phyloP scores from a whole-genome alignment of 2,797 vertebrate genomes.

The Coccyzus lansbergi region DNA sequence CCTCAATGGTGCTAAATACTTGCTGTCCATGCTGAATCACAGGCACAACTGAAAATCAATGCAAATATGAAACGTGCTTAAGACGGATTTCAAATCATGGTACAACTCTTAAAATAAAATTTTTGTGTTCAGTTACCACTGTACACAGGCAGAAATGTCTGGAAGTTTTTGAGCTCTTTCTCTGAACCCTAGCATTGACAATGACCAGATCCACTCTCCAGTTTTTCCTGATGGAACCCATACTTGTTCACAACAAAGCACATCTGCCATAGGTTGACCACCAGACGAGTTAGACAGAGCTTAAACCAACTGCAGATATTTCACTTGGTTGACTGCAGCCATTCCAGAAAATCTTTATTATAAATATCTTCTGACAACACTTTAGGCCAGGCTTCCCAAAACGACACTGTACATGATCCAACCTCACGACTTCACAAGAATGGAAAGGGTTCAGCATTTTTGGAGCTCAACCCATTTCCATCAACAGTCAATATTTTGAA shows the following conservation, averaged over 20 bases:
- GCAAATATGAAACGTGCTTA: neutral
- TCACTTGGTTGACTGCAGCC: neutral
- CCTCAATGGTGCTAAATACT: conserved; percentile 94
- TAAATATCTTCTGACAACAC: neutral
- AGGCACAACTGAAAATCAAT: conserved; percentile 84
- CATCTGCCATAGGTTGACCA: neutral
- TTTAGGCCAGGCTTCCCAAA: neutral
- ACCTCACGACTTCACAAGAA: neutral
- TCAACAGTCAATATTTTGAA: neutral
- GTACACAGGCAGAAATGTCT: neutral
- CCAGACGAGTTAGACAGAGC: fast-evolving
- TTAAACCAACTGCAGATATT: neutral
- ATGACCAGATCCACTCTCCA: neutral
- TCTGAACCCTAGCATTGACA: neutral
- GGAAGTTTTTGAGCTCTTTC: neutral
- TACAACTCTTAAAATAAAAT: neutral
- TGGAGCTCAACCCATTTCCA: neutral
- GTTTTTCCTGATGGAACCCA: neutral
- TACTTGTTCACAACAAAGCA: neutral
- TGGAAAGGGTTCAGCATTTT: neutral
- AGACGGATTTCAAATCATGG: neutral
- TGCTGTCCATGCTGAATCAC: conserved; percentile 94
- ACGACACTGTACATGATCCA: neutral
- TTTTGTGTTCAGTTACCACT: neutral
- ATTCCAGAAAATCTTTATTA: neutral